Conservation (phyloP, 2,113 vertebrate species). For the Delphinus delphis region DNA sequence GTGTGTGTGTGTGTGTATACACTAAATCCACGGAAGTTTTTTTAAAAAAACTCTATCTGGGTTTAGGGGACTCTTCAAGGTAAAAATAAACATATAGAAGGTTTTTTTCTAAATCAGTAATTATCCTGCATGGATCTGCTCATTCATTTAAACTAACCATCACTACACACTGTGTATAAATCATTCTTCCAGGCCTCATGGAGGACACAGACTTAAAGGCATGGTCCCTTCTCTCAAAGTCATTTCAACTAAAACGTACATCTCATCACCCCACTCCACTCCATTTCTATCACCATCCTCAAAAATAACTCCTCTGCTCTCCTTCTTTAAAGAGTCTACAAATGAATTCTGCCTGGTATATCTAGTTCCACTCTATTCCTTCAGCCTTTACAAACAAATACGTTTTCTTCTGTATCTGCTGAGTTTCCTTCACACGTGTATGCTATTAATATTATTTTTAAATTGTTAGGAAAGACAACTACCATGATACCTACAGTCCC, state of each 20-base stretch:
- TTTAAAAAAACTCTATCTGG: background rate
- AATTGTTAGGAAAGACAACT: background rate
- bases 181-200: background rate
- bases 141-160: slow-evolving; percentile 26
- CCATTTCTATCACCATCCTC: background rate
- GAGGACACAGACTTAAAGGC: background rate
- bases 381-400: slow-evolving; percentile 21
- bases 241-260: background rate
- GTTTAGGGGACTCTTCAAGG: background rate
- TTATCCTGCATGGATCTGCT: background rate
- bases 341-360: background rate
- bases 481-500: background rate
- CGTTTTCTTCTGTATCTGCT: background rate
- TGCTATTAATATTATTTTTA: slow-evolving; percentile 23
- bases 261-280: background rate
- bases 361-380: background rate
- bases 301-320: background rate
- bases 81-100: background rate
- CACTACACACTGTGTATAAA: background rate
- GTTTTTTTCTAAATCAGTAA: background rate
- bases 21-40: background rate
- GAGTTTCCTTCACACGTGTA: background rate
- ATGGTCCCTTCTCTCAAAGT: background rate
- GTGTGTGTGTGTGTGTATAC: too few relatives aligned
- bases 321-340: background rate